Evolutionary conservation across 2,797 vertebrate species (phyloP).

Genomic region (Enteromius thamalakanensis): DNA sequence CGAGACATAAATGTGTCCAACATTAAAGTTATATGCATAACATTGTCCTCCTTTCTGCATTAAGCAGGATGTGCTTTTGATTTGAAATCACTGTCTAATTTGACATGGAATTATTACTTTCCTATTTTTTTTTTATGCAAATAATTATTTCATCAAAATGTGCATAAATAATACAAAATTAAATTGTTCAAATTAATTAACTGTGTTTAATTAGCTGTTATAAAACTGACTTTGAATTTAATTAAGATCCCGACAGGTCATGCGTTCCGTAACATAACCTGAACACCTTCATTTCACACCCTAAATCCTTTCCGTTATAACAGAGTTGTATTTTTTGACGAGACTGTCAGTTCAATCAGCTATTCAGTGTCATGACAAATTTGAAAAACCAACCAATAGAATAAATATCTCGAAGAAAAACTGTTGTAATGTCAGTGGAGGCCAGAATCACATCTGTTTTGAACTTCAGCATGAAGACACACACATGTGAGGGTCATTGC

Average conservation of each 20-base stretch:
- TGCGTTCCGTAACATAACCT: not conserved
- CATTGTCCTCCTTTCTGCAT: not conserved
- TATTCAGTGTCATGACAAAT: slow-evolving; percentile 3
- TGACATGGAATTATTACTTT: not conserved
- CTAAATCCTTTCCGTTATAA: not conserved
- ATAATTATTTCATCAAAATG: not conserved
- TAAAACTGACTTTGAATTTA: not conserved
- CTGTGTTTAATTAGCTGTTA: not conserved
- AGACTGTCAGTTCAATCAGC: slow-evolving; percentile 4
- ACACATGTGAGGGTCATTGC: not conserved
- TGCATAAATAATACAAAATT: slow-evolving; percentile 28
- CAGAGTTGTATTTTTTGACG: not conserved
- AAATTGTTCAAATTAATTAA: slow-evolving; percentile 28
- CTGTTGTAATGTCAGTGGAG: not conserved
- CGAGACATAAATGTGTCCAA: not conserved
- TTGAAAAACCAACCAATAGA: not conserved
- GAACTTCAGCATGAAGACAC: not conserved
- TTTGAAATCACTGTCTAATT: not conserved
- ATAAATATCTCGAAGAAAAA: not conserved
- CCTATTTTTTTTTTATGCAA: not conserved
- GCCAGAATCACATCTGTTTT: not conserved
- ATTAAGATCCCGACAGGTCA: not conserved
- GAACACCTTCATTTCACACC: not conserved
- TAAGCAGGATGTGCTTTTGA: not conserved
- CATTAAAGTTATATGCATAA: not conserved